Evolutionary conservation across 2,797 vertebrate species (phyloP), one percentile per base, ranked within the genome.

Genomic region (Oophaga sylvatica): DNA sequence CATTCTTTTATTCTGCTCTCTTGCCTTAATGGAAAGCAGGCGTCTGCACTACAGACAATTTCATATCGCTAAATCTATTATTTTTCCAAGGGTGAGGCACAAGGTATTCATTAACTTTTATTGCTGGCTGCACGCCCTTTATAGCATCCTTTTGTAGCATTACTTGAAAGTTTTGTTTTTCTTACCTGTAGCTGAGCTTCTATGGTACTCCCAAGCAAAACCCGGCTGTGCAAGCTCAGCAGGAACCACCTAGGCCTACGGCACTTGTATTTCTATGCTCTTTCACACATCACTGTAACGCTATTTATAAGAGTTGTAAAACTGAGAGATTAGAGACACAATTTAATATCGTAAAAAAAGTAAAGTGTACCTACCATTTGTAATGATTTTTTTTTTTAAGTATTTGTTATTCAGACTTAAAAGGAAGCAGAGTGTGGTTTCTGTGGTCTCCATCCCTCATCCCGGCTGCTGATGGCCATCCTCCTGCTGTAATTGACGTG

Each of bases 91-190:
- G 87, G 87, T 60, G 71, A 89, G 84, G 78, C 70, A 53, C 15
- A 65, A 45, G 35, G 35, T 86, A 59, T 78, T 81, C 35, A 85
- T 85, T 60, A 73, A 29, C 1, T 86, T 86, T 89, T 89, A 89
- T 86, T 83, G 71, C 83, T 89, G 80, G 15, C 73, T 73, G 7
- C 22, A 57, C 20, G n/a, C 76, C 67, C 41, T 81, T 59, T 80
- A 73, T 29, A 26, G 56, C 80, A 22, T 83, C 62, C 15, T 68
- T 83, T 63, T 56, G 20, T 89, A 48, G 48, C 26, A 19, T 35
- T 29, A 81, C 83, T 85, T 85, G 45, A 82, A 81, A 2, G 68
- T 67, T 88, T 81, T 83, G 60, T 81, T 83, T 15, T 82, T 67
- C 22, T 59, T 70, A 75, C 67, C 80, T 83, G 80, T 29, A 73